Evolutionary conservation across 2,797 vertebrate genomes (phyloP).

Genomic region (Rhynchonycteris naso): DNA sequence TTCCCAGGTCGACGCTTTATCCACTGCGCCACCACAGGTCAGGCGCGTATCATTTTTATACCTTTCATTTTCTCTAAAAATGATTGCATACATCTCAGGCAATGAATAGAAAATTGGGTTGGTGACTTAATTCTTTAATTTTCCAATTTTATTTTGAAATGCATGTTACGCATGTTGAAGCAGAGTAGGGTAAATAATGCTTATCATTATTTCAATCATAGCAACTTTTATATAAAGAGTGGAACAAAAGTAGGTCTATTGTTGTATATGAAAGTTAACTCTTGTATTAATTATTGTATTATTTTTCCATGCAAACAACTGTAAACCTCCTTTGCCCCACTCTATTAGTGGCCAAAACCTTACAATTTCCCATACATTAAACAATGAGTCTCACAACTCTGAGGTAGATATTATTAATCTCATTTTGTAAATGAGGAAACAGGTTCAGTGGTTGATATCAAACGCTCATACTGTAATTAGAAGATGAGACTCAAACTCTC

Average conservation of each 20-base stretch:
- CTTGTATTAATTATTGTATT: not conserved
- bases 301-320: not conserved
- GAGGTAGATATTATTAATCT: not conserved
- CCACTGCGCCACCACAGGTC: too few species aligned
- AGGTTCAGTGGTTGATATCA: not conserved
- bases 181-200: not conserved
- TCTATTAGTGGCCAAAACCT: conserved; percentile 18
- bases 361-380: conserved; percentile 27
- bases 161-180: conserved; percentile 57
- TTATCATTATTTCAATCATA: conserved; percentile 39
- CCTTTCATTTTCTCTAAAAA: conserved; percentile 42
- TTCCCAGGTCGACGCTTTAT: too few species aligned
- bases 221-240: conserved; percentile 32
- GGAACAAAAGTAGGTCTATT: not conserved
- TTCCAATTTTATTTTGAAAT: conserved; percentile 58
- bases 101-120: conserved; percentile 8
- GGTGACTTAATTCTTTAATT: conserved; percentile 38
- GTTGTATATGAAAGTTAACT: not conserved
- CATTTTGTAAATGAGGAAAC: conserved; percentile 56
- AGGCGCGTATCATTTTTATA: too few species aligned
- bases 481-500: conserved; percentile 24
- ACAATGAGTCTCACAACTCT: not conserved
- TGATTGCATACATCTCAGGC: not conserved
- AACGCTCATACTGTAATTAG: conserved; percentile 35
- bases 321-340: not conserved